These are phyloP conservation scores for Amphiura filiformis DNA, from an alignment of 35 echinoderm and acorn worm genomes.

Conservation along the genomic window DNA sequence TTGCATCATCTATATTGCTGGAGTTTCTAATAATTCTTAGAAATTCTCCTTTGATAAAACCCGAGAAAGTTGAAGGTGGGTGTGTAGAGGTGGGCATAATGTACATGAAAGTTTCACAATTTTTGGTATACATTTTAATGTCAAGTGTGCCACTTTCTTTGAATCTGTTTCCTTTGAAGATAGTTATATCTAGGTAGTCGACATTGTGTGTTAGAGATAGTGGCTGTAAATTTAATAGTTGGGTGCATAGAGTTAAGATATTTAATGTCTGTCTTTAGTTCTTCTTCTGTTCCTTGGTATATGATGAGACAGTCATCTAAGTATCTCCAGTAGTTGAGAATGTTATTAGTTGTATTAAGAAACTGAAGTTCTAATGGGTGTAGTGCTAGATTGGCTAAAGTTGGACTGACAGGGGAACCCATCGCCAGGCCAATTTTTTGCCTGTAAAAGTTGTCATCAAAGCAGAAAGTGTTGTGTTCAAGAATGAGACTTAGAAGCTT, in stretches of 20 bases:
- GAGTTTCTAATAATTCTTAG: not conserved
- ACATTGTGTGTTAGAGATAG: not conserved
- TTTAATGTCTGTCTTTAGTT: too few species aligned
- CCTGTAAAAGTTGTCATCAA: not conserved
- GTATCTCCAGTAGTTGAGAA: not conserved
- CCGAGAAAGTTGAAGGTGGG: not conserved
- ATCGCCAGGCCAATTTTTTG: not conserved
- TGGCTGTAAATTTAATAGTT: not conserved
- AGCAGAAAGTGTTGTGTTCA: not conserved
- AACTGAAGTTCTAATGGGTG: not conserved
- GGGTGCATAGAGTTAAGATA: too few species aligned
- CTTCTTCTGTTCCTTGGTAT: not conserved
- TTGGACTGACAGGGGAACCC: not conserved
- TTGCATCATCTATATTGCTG: not conserved
- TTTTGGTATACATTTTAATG: not conserved
- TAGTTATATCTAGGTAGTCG: not conserved
- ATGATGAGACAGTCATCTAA: not conserved
- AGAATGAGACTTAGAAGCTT: not conserved
- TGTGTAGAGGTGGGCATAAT: not conserved
- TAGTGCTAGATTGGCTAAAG: not conserved
- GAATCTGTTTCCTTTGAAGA: not conserved
- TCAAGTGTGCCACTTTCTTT: not conserved
- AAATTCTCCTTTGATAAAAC: not conserved
- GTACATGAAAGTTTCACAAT: not conserved
- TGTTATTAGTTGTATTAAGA: not conserved